A percentile compares a stretch with the other conserved stretches of the same genome.
phyloP scores from a whole-genome alignment of 1,140 invertebrate species.

The Drosophila nasuta region DNA sequence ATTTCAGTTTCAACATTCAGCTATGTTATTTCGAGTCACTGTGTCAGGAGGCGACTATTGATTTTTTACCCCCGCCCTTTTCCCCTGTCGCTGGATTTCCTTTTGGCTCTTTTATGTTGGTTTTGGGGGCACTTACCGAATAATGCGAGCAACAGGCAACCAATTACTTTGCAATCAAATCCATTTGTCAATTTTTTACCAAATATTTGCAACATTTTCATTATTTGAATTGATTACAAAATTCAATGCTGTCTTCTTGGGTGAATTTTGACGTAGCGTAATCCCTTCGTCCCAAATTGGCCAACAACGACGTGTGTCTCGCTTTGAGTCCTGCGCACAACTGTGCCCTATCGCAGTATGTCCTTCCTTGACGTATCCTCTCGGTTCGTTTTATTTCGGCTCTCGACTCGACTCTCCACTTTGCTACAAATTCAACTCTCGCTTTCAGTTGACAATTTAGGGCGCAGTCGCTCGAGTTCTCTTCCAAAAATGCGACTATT shows the following conservation, averaged over 20 bases:
- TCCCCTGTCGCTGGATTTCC: background rate
- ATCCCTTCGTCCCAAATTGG: conserved; percentile 21
- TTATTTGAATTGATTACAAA: conserved; percentile 23
- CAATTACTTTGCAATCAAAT: conserved; percentile 19
- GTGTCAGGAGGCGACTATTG: conserved; percentile 65
- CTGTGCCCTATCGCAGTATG: conserved; percentile 44
- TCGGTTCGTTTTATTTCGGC: background rate
- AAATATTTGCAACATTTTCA: conserved; percentile 39
- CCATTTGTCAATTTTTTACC: conserved; percentile 25
- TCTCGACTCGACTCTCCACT: conserved; percentile 2
- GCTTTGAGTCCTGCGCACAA: conserved; percentile 69
- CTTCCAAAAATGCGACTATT: background rate
- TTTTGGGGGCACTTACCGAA: conserved; percentile 47
- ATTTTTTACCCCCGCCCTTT: conserved; percentile 46
- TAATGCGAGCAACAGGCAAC: conserved; percentile 17
- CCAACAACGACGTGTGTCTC: conserved; percentile 60
- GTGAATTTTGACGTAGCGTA: conserved; percentile 39
- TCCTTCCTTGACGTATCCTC: background rate
- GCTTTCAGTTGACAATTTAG: conserved; percentile 47
- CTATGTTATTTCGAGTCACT: conserved; percentile 54
- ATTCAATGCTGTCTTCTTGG: background rate
- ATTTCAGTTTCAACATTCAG: conserved; percentile 23
- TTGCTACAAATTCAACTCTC: conserved; percentile 48
- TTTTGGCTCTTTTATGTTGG: background rate
- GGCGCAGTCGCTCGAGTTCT: conserved; percentile 55